phyloP scores from a whole-genome alignment of 2,113 vertebrate species.

The Sarotherodon lohbergeri region DNA sequence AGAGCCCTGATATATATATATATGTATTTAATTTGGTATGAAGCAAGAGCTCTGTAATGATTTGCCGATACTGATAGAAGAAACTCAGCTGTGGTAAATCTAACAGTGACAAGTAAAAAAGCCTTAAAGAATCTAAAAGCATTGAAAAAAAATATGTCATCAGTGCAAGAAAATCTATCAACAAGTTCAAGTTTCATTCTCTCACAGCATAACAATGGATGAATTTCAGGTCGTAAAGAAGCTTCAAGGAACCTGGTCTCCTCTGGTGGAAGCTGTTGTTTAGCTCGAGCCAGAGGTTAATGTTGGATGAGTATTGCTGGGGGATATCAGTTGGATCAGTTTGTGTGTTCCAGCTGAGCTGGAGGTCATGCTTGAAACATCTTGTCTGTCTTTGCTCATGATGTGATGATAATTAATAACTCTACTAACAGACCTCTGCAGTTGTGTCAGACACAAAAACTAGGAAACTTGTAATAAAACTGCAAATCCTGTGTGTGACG shows the following conservation, averaged over 20 bases:
- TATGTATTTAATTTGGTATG: not conserved
- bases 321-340: not conserved
- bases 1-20: no score
- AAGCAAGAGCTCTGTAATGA: not conserved
- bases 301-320: not conserved
- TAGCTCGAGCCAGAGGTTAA: not conserved
- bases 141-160: not conserved
- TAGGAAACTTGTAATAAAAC: not conserved
- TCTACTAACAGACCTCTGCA: not conserved
- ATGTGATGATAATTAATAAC: not conserved
- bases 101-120: not conserved
- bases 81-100: not conserved
- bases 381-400: not conserved
- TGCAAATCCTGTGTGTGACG: not conserved
- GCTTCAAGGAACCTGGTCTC: not conserved
- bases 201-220: not conserved
- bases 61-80: not conserved
- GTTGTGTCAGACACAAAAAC: not conserved
- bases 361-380: not conserved
- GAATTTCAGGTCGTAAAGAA: not conserved
- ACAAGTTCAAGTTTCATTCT: not conserved
- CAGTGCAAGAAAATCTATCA: not conserved
- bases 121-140: not conserved
- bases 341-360: not conserved
- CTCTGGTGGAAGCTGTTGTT: not conserved